Percentiles rank a stretch among this genome's conserved stretches.
Conservation (phyloP, 37 sponge, comb jelly and placozoan species). For the Spongia lamella region DNA sequence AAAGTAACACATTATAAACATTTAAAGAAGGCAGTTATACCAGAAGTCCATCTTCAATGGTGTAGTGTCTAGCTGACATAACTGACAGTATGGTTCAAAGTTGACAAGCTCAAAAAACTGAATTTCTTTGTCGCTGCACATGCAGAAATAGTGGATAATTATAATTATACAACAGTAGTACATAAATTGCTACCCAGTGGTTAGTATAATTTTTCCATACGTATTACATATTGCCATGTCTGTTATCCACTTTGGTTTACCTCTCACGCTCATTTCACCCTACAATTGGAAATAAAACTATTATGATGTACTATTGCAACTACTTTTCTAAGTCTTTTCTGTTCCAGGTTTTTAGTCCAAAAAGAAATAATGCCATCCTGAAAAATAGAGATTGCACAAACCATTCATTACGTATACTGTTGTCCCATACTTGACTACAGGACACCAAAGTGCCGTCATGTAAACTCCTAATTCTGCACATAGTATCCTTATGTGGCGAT, state of each 20-base stretch:
- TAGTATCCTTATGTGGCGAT: constrained; percentile 60
- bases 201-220: constrained; percentile 72
- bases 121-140: constrained; percentile 77
- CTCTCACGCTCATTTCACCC: constrained; percentile 39
- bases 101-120: constrained; percentile 90
- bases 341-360: too few species aligned
- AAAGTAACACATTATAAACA: not conserved
- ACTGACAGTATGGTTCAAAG: constrained; percentile 96
- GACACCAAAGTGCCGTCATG: constrained; percentile 63
- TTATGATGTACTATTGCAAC: not conserved
- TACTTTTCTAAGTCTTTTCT: not conserved
- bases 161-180: not conserved
- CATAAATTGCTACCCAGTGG: constrained; percentile 68
- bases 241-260: constrained; percentile 90
- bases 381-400: not conserved
- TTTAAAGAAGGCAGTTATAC: constrained; percentile 25
- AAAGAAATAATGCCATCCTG: not conserved
- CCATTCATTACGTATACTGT: not conserved
- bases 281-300: not conserved
- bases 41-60: constrained; percentile 87
- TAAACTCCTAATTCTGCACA: constrained; percentile 39
- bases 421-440: constrained; percentile 71
- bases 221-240: constrained; percentile 78
- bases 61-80: constrained; percentile 72
- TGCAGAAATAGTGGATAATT: not conserved